Conservation (phyloP, 2,797 vertebrate genomes). For the Xenentodon cancila region DNA sequence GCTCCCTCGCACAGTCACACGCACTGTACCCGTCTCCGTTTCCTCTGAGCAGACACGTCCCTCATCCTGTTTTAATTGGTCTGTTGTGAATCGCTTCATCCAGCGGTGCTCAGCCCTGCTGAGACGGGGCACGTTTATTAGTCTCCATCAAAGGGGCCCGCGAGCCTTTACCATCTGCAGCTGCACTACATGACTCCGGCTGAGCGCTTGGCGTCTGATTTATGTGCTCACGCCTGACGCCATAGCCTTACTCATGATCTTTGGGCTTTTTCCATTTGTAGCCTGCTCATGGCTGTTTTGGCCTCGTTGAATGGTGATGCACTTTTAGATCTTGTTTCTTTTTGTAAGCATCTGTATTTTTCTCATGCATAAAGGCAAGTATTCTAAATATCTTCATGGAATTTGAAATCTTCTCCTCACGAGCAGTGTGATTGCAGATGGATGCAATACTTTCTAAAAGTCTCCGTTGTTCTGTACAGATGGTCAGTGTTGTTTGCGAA, state of each 20-base stretch:
- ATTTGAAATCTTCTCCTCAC: conserved; percentile 29
- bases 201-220: conserved; percentile 9
- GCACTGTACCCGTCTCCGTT: conserved; percentile 16
- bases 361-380: conserved; percentile 21
- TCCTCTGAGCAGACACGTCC: conserved; percentile 45
- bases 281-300: not conserved
- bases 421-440: conserved; percentile 2
- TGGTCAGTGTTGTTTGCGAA: conserved; percentile 41
- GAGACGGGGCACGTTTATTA: conserved; percentile 41
- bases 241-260: not conserved
- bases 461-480: conserved; percentile 28
- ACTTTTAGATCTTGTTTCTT: not conserved
- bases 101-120: conserved; percentile 21
- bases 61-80: conserved; percentile 50
- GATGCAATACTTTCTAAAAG: conserved; percentile 14
- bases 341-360: conserved; percentile 25
- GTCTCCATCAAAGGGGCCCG: conserved; percentile 37
- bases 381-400: not conserved
- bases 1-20: conserved; percentile 5
- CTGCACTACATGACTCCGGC: conserved; percentile 1
- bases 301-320: too few relatives aligned
- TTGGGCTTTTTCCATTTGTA: not conserved
- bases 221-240: conserved; percentile 5
- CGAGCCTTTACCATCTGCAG: conserved; percentile 10
- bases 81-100: conserved; percentile 46